Evolutionary conservation across 2,113 vertebrate genomes (phyloP), one percentile per base, ranked within the genome.

Genomic region (Coptodon rendalli): DNA sequence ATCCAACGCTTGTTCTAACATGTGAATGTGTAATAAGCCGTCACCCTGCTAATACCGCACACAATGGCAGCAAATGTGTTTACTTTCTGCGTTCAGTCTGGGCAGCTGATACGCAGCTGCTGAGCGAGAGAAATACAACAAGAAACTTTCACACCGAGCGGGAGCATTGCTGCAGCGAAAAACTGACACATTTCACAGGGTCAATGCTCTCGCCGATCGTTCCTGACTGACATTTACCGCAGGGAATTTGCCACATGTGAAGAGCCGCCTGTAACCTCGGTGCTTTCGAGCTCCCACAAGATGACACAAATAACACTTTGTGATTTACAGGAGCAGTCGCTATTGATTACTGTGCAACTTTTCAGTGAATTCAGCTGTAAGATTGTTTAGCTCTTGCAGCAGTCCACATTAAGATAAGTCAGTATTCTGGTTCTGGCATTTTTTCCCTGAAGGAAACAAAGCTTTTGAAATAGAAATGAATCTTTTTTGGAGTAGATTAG

Each of bases 81-180:
- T 85, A 86, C 63, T 45, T 38, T 83, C 63, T 52, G 36, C 5
- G 34, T 66, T 83, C 61, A 17, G 68, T 27, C 78, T 48, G 66
- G 36, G 63, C 14, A 2, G 78, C 10, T 68, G 19, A 79, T 68
- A 54, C 3, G 7, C 54, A 53, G 78, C 73, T 82, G 80, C 84
- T 76, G 81, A 85, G 68, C 29, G 16, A 88, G 38, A 83, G 48
- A 50, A 85, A 79, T 79, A 81, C 82, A 83, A 91, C 83, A 89
- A 89, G 87, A 89, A 86, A 87, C 89, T 36, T 86, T 87, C 86
- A 84, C 81, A 81, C 78, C 2, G 9, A 61, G 73, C n/a, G 43
- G 45, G 19, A 81, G n/a, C 83, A 45, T 22, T 52, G 76, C 86
- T 86, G n/a, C 3, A 36, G 71, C 9, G 16, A 76, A 63, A 78